A percentile compares a stretch with the other conserved stretches of the same genome.
phyloP scores from a whole-genome alignment of 2,113 vertebrate species.

The Malurus melanocephalus region DNA sequence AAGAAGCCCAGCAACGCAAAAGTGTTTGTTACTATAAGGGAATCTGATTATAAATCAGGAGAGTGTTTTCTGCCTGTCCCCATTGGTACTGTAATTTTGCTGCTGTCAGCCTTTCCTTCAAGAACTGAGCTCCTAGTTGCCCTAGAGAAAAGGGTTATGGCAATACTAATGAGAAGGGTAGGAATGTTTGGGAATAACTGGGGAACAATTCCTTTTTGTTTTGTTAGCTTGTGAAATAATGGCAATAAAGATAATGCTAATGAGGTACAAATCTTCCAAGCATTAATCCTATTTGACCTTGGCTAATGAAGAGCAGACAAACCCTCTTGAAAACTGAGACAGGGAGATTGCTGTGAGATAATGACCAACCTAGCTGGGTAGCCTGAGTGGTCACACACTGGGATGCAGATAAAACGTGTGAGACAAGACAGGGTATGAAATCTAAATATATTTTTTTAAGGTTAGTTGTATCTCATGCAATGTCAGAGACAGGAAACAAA shows the following conservation, averaged over 20 bases:
- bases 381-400: neutral
- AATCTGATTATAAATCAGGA: constrained; percentile 50
- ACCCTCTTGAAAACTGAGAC: neutral
- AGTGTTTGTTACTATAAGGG: constrained; percentile 2
- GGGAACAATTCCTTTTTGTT: constrained; percentile 53
- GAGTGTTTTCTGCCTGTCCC: constrained; percentile 20
- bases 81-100: constrained; percentile 43
- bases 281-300: constrained; percentile 57
- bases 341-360: neutral
- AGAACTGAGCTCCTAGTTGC: constrained; percentile 32
- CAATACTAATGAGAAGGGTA: constrained; percentile 46
- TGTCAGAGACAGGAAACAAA: neutral
- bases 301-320: constrained; percentile 6
- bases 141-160: constrained; percentile 43
- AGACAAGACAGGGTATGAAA: neutral
- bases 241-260: constrained; percentile 53
- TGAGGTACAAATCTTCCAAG: constrained; percentile 45
- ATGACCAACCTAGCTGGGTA: neutral
- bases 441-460: neutral
- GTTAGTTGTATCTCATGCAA: neutral
- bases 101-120: constrained; percentile 52
- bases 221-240: constrained; percentile 53
- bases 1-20: constrained; percentile 1
- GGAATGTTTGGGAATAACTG: constrained; percentile 12
- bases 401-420: neutral